Evolutionary conservation across 2,888 invertebrate species (phyloP).

Genomic region (Urechis unicinctus): DNA sequence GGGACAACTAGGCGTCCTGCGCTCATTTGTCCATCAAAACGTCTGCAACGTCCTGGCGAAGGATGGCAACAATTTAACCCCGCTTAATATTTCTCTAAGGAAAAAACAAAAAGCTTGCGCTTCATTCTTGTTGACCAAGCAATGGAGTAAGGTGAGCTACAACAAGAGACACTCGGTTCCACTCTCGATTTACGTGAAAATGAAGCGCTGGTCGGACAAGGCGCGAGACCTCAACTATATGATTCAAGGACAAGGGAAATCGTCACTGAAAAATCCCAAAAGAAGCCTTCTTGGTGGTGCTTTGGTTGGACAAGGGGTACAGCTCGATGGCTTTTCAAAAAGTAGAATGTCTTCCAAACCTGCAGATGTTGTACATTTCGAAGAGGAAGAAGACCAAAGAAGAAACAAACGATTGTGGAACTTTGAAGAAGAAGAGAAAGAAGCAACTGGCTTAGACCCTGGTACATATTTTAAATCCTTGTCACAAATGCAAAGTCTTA

Average conservation of each 20-base stretch:
- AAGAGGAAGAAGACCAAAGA: conserved; percentile 1
- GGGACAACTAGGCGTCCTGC: conserved; percentile 40
- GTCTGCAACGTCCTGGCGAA: conserved; percentile 39
- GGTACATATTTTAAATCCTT: conserved; percentile 32
- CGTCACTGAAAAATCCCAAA: conserved; percentile 27
- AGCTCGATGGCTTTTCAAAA: conserved; percentile 18
- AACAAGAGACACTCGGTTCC: conserved; percentile 30
- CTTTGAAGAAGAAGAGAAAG: conserved; percentile 2
- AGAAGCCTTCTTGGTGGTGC: conserved; percentile 10
- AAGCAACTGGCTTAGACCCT: conserved; percentile 21
- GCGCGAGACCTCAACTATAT: conserved; percentile 38
- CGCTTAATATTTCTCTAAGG: conserved; percentile 43
- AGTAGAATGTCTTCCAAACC: conserved; percentile 12
- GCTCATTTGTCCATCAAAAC: conserved; percentile 43
- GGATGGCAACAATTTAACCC: conserved; percentile 41
- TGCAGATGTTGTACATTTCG: background rate
- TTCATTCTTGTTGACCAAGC: conserved; percentile 45
- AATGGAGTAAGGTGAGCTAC: conserved; percentile 45
- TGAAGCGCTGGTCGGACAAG: conserved; percentile 42
- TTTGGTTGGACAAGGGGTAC: conserved; percentile 18
- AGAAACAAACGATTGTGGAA: conserved; percentile 1
- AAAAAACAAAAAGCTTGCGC: conserved; percentile 41
- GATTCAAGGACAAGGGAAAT: conserved; percentile 36
- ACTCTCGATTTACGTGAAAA: conserved; percentile 34
- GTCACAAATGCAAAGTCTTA: background rate